phyloP scores from a whole-genome alignment of 2,113 vertebrate genomes.

The Etheostoma spectabile region DNA sequence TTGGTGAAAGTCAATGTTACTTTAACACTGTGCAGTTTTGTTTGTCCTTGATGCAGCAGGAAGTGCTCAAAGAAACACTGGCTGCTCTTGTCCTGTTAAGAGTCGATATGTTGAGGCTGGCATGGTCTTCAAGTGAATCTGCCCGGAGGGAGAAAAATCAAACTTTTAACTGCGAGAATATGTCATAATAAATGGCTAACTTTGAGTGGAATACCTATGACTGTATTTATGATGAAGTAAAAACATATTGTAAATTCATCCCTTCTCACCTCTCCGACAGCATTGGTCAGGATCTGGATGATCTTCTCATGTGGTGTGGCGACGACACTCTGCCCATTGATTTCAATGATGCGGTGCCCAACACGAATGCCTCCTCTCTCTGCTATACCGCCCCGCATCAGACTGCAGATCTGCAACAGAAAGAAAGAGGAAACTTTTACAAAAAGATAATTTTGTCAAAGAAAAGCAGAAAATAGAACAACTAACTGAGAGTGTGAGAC shows the following conservation, averaged over 20 bases:
- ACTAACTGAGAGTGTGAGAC: not conserved
- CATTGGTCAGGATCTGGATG: constrained; percentile 91
- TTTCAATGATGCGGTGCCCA: constrained; percentile 97
- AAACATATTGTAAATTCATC: not conserved
- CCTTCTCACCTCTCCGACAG: constrained; percentile 88
- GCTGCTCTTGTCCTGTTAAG: constrained; percentile 95
- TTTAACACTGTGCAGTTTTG: constrained; percentile 43
- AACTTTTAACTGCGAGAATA: not conserved
- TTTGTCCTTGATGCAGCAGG: constrained; percentile 28
- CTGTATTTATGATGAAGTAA: not conserved
- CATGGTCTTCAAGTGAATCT: constrained; percentile 99
- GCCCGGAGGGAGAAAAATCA: not conserved
- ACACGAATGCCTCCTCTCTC: constrained; percentile 95
- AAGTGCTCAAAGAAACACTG: constrained; percentile 87
- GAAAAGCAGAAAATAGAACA: not conserved
- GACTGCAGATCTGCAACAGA: constrained; percentile 91
- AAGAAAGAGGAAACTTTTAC: not conserved
- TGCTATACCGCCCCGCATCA: constrained; percentile 94
- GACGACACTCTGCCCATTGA: constrained; percentile 97
- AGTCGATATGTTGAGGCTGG: constrained; percentile 94
- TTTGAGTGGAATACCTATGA: not conserved
- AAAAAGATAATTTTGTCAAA: not conserved
- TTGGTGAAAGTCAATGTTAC: constrained; percentile 57
- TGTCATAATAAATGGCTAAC: not conserved
- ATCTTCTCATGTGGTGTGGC: constrained; percentile 93